A percentile compares a stretch with the other conserved stretches of the same genome.
Conservation (phyloP, 2,888 invertebrate genomes). For the Athalia rosae region DNA sequence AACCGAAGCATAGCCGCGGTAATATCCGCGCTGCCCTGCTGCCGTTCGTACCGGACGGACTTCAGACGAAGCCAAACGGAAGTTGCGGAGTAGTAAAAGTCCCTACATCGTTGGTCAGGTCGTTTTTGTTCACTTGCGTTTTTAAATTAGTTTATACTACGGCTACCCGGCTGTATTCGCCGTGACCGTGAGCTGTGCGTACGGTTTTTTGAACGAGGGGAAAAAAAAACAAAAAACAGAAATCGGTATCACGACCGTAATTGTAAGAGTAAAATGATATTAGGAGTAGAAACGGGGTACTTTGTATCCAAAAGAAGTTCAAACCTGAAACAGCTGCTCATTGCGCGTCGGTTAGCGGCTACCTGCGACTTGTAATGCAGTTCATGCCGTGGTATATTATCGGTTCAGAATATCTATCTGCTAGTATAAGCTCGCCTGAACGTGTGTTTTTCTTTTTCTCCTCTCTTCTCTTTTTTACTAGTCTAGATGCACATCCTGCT, state of each 20-base stretch:
- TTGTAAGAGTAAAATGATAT: too few species aligned
- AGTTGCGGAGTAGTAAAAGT: constrained; percentile 39
- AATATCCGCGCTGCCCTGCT: constrained; percentile 41
- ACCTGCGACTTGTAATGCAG: constrained; percentile 34
- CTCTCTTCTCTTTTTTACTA: too few species aligned
- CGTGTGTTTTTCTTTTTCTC: too few species aligned
- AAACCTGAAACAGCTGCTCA: constrained; percentile 18
- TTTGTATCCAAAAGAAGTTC: constrained; percentile 5
- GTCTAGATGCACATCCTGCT: too few species aligned
- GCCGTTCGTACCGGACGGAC: neutral
- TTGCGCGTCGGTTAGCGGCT: neutral
- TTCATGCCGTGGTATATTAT: constrained; percentile 51
- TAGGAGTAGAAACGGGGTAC: neutral
- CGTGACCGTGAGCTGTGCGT: constrained; percentile 5
- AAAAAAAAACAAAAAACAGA: neutral
- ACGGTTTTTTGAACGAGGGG: neutral
- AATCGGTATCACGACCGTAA: constrained; percentile 10
- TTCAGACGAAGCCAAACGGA: constrained; percentile 20
- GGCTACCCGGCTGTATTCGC: neutral
- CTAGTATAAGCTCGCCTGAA: constrained; percentile 5
- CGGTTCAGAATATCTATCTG: constrained; percentile 49
- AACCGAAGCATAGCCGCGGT: constrained; percentile 32
- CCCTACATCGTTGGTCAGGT: constrained; percentile 1
- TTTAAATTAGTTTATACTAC: neutral
- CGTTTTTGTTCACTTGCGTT: constrained; percentile 3